Percentiles rank a stretch among this genome's conserved stretches.
Conservation (phyloP, 2,888 invertebrate genomes). For the Tipula helvola region DNA sequence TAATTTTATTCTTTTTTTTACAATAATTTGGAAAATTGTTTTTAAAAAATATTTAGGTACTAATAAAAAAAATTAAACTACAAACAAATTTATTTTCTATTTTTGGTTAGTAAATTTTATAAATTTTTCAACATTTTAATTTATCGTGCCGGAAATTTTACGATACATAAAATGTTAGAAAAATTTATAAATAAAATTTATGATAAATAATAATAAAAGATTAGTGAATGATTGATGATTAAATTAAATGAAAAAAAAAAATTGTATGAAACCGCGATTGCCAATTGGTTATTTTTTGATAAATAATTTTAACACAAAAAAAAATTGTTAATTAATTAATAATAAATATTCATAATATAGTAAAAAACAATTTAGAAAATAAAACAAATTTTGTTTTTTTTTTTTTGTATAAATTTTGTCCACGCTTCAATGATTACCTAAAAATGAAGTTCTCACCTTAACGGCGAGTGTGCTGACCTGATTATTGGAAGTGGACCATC, state of each 20-base stretch:
- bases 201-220: not conserved
- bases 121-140: not conserved
- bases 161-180: not conserved
- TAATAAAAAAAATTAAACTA: not conserved
- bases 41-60: not conserved
- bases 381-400: not conserved
- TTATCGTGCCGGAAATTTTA: not conserved
- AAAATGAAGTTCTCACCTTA: slow-evolving; percentile 28
- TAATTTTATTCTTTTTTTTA: not conserved
- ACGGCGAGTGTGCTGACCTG: slow-evolving; percentile 28
- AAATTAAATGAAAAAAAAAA: not conserved
- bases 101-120: not conserved
- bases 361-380: not conserved
- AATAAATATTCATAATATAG: not conserved
- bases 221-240: not conserved
- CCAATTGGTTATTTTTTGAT: not conserved
- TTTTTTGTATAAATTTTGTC: not conserved
- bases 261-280: not conserved
- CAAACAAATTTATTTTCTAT: not conserved
- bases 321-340: not conserved
- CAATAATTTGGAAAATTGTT: not conserved
- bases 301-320: not conserved
- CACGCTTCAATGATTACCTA: slow-evolving; percentile 10
- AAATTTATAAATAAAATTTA: not conserved
- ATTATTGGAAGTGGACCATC: slow-evolving; percentile 8